Percentiles rank a stretch among this genome's conserved stretches.
phyloP scores from a whole-genome alignment of 2,888 invertebrate species.

The Tineola bisselliella region DNA sequence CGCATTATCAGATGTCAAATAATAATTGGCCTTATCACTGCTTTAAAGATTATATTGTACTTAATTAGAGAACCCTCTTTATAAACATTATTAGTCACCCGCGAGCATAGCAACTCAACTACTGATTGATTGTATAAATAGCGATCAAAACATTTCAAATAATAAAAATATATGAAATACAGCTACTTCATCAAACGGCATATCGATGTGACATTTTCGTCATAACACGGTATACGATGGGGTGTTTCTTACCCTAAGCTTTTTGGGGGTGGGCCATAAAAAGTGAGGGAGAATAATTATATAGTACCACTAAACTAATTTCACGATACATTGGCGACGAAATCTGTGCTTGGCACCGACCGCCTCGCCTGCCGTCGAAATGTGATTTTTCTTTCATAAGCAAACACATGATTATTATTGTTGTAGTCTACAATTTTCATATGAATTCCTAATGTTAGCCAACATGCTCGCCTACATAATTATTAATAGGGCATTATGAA shows the following conservation, averaged over 20 bases:
- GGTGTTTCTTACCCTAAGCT: slow-evolving; percentile 17
- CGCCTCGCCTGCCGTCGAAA: slow-evolving; percentile 49
- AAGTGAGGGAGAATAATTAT: slow-evolving; percentile 64
- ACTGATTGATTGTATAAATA: not conserved
- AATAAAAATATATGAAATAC: slow-evolving; percentile 49
- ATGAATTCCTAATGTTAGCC: slow-evolving; percentile 55
- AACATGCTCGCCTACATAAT: slow-evolving; percentile 35
- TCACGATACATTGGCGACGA: slow-evolving; percentile 67
- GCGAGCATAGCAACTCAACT: not conserved
- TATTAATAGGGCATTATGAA: slow-evolving; percentile 18
- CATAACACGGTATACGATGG: slow-evolving; percentile 44
- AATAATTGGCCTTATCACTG: too few species aligned
- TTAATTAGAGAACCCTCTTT: not conserved
- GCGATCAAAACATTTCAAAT: slow-evolving; percentile 7
- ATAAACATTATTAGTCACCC: not conserved
- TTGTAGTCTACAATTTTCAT: slow-evolving; percentile 58
- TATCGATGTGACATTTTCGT: slow-evolving; percentile 63
- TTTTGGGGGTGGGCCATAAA: slow-evolving; percentile 39
- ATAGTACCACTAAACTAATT: slow-evolving; percentile 69
- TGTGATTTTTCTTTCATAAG: slow-evolving; percentile 56
- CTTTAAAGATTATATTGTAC: too few species aligned
- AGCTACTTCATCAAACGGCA: slow-evolving; percentile 65
- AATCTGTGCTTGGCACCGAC: slow-evolving; percentile 68
- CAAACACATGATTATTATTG: slow-evolving; percentile 51
- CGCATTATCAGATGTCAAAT: too few species aligned